Evolutionary conservation across 1,140 invertebrate genomes (phyloP).

Genomic region (Bombus picipes): DNA sequence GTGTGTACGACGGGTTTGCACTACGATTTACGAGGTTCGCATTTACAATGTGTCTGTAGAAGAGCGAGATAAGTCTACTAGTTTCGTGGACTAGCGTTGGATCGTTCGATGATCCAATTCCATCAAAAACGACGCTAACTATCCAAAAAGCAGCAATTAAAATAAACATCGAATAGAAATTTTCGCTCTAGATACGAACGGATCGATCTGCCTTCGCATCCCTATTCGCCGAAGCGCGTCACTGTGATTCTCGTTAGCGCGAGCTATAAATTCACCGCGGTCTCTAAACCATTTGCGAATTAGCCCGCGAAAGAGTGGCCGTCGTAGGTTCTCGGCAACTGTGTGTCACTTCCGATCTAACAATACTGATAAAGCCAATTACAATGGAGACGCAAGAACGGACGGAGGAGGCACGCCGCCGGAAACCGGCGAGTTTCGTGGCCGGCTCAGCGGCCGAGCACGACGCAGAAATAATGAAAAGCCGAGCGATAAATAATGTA

Average conservation of each 20-base stretch:
- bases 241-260: neutral
- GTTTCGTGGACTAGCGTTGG: too few species aligned
- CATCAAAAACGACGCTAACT: too few species aligned
- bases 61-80: too few species aligned
- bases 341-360: neutral
- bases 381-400: neutral
- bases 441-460: conserved; percentile 31
- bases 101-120: too few species aligned
- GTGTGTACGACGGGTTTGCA: too few species aligned
- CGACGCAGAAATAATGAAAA: conserved; percentile 80
- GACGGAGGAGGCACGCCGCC: conserved; percentile 8
- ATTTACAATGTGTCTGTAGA: too few species aligned
- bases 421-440: conserved; percentile 54
- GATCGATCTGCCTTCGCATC: too few species aligned
- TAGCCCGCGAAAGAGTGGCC: neutral
- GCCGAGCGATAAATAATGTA: conserved; percentile 81
- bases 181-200: too few species aligned
- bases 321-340: neutral
- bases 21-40: too few species aligned
- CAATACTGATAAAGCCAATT: conserved; percentile 31
- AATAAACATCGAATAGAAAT: too few species aligned
- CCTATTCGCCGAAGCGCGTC: too few species aligned
- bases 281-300: neutral
- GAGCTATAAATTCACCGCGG: neutral
- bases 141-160: too few species aligned